These are phyloP conservation scores for Phymatocera aterrima DNA, from an alignment of 2,888 invertebrate species.

Conservation along the genomic window DNA sequence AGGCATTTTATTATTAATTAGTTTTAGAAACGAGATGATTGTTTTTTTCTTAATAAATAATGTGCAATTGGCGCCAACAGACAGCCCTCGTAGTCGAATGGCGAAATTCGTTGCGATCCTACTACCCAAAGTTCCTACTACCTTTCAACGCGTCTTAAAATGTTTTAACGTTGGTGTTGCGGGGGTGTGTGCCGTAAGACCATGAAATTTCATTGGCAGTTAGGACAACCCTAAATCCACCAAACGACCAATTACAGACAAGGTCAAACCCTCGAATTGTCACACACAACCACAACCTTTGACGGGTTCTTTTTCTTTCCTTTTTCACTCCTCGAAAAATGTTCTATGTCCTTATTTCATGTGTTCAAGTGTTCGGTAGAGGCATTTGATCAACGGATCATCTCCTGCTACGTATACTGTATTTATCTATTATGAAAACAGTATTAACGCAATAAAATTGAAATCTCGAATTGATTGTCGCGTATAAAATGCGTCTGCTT, in stretches of 20 bases:
- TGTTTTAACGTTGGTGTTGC: constrained; percentile 40
- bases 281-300: neutral
- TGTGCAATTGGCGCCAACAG: constrained; percentile 56
- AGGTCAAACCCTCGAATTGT: constrained; percentile 12
- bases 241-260: constrained; percentile 12
- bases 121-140: neutral
- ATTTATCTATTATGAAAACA: neutral
- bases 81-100: constrained; percentile 53
- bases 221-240: constrained; percentile 22
- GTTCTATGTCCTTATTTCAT: neutral
- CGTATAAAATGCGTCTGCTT: constrained; percentile 22
- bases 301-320: neutral
- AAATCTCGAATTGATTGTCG: neutral
- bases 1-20: constrained; percentile 62
- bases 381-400: neutral
- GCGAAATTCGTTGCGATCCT: constrained; percentile 52
- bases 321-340: neutral
- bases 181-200: constrained; percentile 43
- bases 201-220: constrained; percentile 35
- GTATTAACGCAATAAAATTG: neutral
- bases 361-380: neutral
- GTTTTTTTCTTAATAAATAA: no score
- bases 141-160: constrained; percentile 37
- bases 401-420: neutral
- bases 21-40: neutral